Conservation (phyloP, 2,888 invertebrate species). For the Anthoptus insignis region DNA sequence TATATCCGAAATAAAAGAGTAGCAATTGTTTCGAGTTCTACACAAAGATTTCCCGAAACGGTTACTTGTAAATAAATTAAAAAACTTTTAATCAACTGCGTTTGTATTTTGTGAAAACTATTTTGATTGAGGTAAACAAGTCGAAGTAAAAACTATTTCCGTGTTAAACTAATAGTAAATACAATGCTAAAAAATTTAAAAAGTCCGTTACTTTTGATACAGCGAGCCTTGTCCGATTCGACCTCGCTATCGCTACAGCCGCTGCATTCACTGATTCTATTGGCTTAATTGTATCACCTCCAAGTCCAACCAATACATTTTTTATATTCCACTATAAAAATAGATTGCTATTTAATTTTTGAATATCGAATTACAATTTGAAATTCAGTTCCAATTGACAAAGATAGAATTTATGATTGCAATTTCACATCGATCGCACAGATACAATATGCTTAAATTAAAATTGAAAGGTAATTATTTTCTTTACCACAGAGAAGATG, state of each 20-base stretch:
- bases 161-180: not conserved
- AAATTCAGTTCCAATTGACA: slow-evolving; percentile 1
- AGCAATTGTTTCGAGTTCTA: too few species aligned
- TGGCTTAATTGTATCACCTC: slow-evolving; percentile 75
- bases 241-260: slow-evolving; percentile 73
- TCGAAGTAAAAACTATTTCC: not conserved
- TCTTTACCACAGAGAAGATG: not conserved
- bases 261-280: slow-evolving; percentile 79
- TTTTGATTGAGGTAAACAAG: not conserved
- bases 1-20: too few species aligned
- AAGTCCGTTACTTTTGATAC: slow-evolving; percentile 22
- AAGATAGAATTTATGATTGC: slow-evolving; percentile 36
- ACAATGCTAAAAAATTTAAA: slow-evolving; percentile 10
- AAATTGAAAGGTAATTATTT: slow-evolving; percentile 10
- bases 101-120: not conserved
- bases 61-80: too few species aligned
- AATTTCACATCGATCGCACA: slow-evolving; percentile 25
- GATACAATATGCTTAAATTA: slow-evolving; percentile 17
- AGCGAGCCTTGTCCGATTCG: slow-evolving; percentile 69
- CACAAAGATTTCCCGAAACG: too few species aligned
- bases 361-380: slow-evolving; percentile 36
- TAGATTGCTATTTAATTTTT: slow-evolving; percentile 35
- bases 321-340: slow-evolving; percentile 56
- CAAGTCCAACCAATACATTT: slow-evolving; percentile 77
- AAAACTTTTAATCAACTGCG: too few species aligned